These are phyloP conservation scores for Carlito syrichta DNA, from an alignment of 2,113 vertebrate genomes.

Conservation along the genomic window DNA sequence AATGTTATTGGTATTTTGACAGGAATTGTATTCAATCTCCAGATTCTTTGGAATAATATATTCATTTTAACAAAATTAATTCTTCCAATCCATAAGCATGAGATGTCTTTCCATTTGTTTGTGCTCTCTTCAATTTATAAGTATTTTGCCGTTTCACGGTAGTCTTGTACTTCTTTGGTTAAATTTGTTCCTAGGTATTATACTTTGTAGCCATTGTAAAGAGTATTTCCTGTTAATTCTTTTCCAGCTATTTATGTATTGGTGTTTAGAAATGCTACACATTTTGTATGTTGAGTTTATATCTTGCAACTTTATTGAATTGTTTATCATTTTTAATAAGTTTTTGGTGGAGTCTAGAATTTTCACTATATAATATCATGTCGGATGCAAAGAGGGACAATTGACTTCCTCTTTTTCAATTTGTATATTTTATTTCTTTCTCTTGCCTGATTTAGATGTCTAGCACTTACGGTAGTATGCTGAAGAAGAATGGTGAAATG, in stretches of 20 bases:
- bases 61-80: background rate
- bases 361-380: background rate
- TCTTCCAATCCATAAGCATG: background rate
- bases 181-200: background rate
- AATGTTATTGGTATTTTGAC: background rate
- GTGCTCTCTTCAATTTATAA: background rate
- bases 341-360: background rate
- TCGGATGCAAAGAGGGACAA: background rate
- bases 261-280: background rate
- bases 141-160: background rate
- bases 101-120: background rate
- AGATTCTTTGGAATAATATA: background rate
- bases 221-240: background rate
- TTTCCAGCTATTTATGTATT: background rate
- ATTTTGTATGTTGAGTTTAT: background rate
- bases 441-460: background rate
- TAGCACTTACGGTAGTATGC: background rate
- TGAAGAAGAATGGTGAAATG: background rate
- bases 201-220: background rate
- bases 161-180: background rate
- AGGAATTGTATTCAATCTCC: background rate
- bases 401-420: background rate
- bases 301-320: background rate
- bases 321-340: background rate
- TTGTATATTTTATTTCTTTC: background rate